Base-by-base conservation (phyloP, 2,888 invertebrate genomes). In the Pollenia labialis region DNA sequence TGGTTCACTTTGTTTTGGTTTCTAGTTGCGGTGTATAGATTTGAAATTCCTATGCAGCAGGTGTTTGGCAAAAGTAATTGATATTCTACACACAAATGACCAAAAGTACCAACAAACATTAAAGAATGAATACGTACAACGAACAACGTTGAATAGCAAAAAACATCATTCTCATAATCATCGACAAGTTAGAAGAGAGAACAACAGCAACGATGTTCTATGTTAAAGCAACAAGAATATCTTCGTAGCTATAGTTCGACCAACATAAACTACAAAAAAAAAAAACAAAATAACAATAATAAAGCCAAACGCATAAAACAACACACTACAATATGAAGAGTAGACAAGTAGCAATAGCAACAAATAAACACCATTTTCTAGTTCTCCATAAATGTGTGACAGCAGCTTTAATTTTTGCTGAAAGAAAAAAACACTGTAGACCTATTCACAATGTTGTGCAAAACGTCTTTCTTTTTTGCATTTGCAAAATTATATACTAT, bases 11-110 rank as follows among this genome's bases (percentile, higher is more conserved):
- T 76, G 56, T 83, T 69, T 76, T 66, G 84, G 18, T 84, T 79
- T 68, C 60, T 68, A 18, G 48, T 14, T 85, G 84, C 58, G 79
- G 52, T 80, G 79, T 11, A 72, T 84, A 89, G 77, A 81, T 81
- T 84, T 81, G 88, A 90, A 92, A 93, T 93, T 93, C 93, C 93
- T 90, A 90, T 92, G 91, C 90, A 92, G 93, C 93, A 93, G 93
- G 93, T 93, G 93, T 93, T 93, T 93, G 92, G 92, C 92, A 92
- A 92, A 93, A 93, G 93, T 93, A 93, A 93, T 93, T 93, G 92
- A 92, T 92, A 92, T 93, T 92, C 93, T 89, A 90, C 90, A 90
- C 91, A 91, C 91, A 91, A 81, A 90, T 90, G 90, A 90, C 85
- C 88, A 84, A 86, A 86, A 85, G 80, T 69, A 81, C 81, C 75